phyloP scores from a whole-genome alignment of 2,888 invertebrate species.

The Agonopterix alstromeriana region DNA sequence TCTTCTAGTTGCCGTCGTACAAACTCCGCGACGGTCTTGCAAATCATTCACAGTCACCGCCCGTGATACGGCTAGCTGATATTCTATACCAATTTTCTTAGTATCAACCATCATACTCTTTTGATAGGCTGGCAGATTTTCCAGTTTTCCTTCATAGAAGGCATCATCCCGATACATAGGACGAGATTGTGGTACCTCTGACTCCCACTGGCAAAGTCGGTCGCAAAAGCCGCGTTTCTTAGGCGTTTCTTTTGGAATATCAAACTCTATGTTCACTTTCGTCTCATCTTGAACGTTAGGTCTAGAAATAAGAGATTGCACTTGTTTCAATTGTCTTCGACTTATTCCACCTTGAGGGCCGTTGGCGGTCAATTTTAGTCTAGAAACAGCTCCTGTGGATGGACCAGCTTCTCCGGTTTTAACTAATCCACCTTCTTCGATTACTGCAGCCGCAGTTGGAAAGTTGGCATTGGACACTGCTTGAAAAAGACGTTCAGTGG shows the following conservation, averaged over 20 bases:
- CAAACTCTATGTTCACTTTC: conserved; percentile 22
- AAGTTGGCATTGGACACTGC: conserved; percentile 33
- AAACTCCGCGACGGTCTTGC: conserved; percentile 48
- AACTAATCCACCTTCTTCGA: conserved; percentile 1
- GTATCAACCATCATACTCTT: conserved; percentile 45
- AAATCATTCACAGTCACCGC: conserved; percentile 57
- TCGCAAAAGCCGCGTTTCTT: conserved; percentile 30
- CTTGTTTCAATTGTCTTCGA: not conserved
- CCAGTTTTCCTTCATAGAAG: conserved; percentile 54
- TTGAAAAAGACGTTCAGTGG: conserved; percentile 34
- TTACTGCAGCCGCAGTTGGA: conserved; percentile 26
- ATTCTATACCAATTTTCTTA: conserved; percentile 56
- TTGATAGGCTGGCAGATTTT: conserved; percentile 49
- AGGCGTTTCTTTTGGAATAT: conserved; percentile 25
- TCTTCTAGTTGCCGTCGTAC: conserved; percentile 57
- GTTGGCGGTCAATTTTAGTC: conserved; percentile 41
- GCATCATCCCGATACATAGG: conserved; percentile 67
- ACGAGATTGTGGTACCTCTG: conserved; percentile 48
- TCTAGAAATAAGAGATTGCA: conserved; percentile 49
- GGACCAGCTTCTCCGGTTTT: conserved; percentile 27
- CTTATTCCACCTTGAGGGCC: conserved; percentile 27
- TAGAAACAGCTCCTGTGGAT: conserved; percentile 39
- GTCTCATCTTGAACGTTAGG: conserved; percentile 27
- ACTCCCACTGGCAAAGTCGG: conserved; percentile 37
- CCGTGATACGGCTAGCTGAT: conserved; percentile 62